Conservation (phyloP, 2,888 invertebrate species). For the Ormia ochracea region DNA sequence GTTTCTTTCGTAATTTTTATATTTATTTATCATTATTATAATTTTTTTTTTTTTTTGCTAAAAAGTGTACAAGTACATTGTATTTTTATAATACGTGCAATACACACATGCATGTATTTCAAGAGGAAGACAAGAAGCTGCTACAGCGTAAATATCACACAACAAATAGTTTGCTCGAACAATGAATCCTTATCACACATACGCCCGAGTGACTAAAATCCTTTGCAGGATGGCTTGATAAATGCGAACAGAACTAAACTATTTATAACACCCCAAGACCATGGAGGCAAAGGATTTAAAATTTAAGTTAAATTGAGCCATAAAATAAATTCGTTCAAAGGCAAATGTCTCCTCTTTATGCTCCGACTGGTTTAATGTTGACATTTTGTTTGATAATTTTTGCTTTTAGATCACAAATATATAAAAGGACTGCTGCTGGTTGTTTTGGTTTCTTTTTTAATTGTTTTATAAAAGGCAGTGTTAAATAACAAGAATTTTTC, state of each 20-base stretch:
- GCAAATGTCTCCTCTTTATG: neutral
- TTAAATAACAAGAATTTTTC: too few relatives aligned
- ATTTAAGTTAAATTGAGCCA: neutral
- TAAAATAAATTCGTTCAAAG: neutral
- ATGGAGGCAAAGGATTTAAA: neutral
- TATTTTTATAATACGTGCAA: neutral
- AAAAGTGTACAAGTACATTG: neutral
- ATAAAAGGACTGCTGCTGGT: too few relatives aligned
- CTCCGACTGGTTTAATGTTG: neutral
- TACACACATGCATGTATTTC: neutral
- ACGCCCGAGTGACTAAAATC: conserved; percentile 50
- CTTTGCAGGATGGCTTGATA: neutral
- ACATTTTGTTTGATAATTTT: neutral
- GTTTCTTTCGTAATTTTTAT: neutral
- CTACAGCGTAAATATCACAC: conserved; percentile 12
- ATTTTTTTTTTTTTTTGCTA: neutral
- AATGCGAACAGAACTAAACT: neutral
- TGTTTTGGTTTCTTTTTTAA: too few relatives aligned
- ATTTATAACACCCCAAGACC: neutral
- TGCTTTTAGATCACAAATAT: too few relatives aligned
- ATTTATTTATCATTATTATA: too few relatives aligned
- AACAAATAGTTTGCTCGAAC: conserved; percentile 45
- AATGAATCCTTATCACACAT: conserved; percentile 58
- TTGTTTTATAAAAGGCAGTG: too few relatives aligned
- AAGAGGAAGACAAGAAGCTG: neutral